These are phyloP conservation scores for Macaria liturata DNA, from an alignment of 2,888 invertebrate genomes.

Conservation along the genomic window DNA sequence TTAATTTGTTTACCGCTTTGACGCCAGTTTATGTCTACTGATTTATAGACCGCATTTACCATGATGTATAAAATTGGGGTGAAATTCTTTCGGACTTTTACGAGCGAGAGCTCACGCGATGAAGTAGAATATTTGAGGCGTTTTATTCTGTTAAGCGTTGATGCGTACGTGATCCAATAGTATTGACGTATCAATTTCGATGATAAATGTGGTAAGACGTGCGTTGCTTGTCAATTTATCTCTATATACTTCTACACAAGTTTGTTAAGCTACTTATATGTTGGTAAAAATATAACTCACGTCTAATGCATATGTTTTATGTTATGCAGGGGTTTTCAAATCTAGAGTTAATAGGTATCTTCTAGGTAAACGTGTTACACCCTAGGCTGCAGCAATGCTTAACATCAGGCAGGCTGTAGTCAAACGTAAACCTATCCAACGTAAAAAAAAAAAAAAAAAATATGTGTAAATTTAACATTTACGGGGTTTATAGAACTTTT, in stretches of 20 bases:
- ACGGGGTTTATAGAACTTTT: no score
- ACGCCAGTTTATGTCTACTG: not conserved
- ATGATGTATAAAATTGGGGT: constrained; percentile 7
- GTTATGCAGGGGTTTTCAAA: no score
- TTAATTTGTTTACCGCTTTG: constrained; percentile 4
- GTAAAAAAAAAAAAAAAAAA: no score
- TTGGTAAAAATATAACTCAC: no score
- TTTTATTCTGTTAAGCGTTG: constrained; percentile 33
- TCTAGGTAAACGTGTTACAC: no score
- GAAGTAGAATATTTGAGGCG: constrained; percentile 22
- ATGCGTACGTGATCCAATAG: constrained; percentile 38
- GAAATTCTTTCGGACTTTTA: constrained; percentile 10
- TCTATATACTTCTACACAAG: constrained; percentile 2
- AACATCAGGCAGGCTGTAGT: no score
- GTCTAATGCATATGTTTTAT: no score
- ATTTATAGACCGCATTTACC: constrained; percentile 2
- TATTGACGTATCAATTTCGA: constrained; percentile 49
- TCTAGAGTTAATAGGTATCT: no score
- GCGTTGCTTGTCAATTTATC: constrained; percentile 31
- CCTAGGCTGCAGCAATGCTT: no score
- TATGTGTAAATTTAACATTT: no score
- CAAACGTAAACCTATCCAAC: no score
- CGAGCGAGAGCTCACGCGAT: constrained; percentile 11
- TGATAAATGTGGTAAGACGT: constrained; percentile 50
- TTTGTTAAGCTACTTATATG: not conserved